Conservation (phyloP, 2,797 vertebrate species). For the Arrhamphus sclerolepis region DNA sequence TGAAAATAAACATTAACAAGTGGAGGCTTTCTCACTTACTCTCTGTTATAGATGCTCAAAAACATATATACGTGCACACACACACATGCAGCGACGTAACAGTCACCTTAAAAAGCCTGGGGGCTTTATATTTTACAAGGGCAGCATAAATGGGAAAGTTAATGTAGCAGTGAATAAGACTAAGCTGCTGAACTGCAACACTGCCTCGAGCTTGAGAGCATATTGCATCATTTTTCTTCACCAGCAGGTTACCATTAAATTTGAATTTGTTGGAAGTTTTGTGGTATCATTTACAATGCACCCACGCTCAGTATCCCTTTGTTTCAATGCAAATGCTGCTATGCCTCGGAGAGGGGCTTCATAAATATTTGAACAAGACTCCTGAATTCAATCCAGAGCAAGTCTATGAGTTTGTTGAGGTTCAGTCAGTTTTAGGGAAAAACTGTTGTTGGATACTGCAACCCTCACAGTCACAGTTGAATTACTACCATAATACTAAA, state of each 20-base stretch:
- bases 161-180: conserved; percentile 93
- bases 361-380: conserved; percentile 84
- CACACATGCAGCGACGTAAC: conserved; percentile 36
- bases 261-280: conserved; percentile 85
- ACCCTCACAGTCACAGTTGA: conserved; percentile 25
- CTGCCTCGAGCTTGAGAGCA: conserved; percentile 83
- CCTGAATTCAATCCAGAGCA: conserved; percentile 64
- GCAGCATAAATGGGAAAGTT: conserved; percentile 92
- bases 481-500: conserved; percentile 7
- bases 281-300: conserved; percentile 81
- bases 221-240: conserved; percentile 86
- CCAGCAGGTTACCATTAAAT: conserved; percentile 85
- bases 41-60: conserved; percentile 13
- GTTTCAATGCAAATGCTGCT: conserved; percentile 84
- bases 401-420: conserved; percentile 47
- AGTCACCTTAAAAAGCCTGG: conserved; percentile 77
- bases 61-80: conserved; percentile 34
- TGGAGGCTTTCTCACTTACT: conserved; percentile 19
- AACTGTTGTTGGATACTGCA: conserved; percentile 35
- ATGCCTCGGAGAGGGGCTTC: conserved; percentile 67
- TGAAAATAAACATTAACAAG: conserved; percentile 70
- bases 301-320: conserved; percentile 82
- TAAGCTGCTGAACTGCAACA: conserved; percentile 83
- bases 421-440: conserved; percentile 53
- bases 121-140: conserved; percentile 88